Base-by-base conservation (phyloP, 1,140 invertebrate species). In the Cylas formicarius region DNA sequence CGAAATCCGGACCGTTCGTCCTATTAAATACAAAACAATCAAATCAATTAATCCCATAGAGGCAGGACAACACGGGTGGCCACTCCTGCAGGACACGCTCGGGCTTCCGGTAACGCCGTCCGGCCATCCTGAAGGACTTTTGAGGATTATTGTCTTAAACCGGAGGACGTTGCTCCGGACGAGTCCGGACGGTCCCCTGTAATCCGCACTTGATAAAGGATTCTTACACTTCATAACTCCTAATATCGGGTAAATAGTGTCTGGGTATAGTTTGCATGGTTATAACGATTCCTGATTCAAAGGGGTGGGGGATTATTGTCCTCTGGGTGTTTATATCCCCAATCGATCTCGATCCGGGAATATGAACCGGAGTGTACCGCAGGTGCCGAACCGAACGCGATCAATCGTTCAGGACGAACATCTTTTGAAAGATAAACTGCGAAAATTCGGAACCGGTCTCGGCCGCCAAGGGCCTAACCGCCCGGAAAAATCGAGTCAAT, bases 171-270 rank as follows among this genome's bases (percentile, higher is more conserved):
- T 23, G 26, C 27, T 32, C 38, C 27, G 45, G 37, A 48, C 35
- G 35, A 11, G 22, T 26, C 11, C 31, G 37, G 36, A 21, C 21
- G 42, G 38, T 23, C 45, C 45, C 38, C 27, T 40, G 37, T 40
- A 48, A 40, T 40, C 45, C 11, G 29, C 29, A 26, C 37, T 39
- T 39, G 45, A 48, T 48, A 48, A 42, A 41, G 45, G 45, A 41
- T 48, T 48, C 45, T 48, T 48, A 48, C 45, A 48, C 45, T 48
- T 48, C 45, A 48, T 48, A 48, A 48, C 35, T 48, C 36, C 45
- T 48, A 39, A 48, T 48, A 48, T 39, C 38, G 37, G 38, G 32
- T 48, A 48, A 48, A 48, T 48, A 48, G 38, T 48, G 38, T 48
- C 34, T 29, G 28, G 10, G 28, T 31, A 13, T 31, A 31, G 13